Evolutionary conservation across 2,113 vertebrate genomes (phyloP).

Genomic region (Pan paniscus): DNA sequence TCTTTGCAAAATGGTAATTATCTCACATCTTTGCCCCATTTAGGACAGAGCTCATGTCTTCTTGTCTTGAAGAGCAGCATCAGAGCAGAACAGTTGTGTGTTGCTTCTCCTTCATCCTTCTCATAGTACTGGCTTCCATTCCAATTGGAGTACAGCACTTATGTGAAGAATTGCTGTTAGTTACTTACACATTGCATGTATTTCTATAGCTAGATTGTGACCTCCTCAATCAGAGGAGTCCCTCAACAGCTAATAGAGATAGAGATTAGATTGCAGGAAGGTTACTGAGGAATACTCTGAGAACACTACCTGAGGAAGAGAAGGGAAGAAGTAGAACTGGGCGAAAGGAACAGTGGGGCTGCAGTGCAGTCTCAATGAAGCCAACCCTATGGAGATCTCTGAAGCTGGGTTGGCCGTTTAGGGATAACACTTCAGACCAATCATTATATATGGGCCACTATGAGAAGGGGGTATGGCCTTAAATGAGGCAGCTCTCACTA

Average conservation of each 20-base stretch:
- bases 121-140: neutral
- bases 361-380: neutral
- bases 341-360: neutral
- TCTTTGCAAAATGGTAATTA: neutral
- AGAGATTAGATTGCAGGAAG: neutral
- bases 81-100: too few relatives aligned
- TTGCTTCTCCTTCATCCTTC: neutral
- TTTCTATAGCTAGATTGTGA: neutral
- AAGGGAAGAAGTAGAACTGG: neutral
- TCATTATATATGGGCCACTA: rapidly evolving
- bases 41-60: neutral
- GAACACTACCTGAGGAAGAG: neutral
- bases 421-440: neutral
- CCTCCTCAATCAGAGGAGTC: neutral
- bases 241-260: too few relatives aligned
- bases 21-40: neutral
- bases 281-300: neutral
- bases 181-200: too few relatives aligned
- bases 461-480: neutral
- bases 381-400: rapidly evolving
- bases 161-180: rapidly evolving
- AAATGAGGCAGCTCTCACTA: neutral
- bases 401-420: neutral
- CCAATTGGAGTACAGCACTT: rapidly evolving
- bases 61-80: neutral